These are phyloP conservation scores for Zeugodacus cucurbitae DNA, from an alignment of 1,140 invertebrate genomes.

Conservation along the genomic window DNA sequence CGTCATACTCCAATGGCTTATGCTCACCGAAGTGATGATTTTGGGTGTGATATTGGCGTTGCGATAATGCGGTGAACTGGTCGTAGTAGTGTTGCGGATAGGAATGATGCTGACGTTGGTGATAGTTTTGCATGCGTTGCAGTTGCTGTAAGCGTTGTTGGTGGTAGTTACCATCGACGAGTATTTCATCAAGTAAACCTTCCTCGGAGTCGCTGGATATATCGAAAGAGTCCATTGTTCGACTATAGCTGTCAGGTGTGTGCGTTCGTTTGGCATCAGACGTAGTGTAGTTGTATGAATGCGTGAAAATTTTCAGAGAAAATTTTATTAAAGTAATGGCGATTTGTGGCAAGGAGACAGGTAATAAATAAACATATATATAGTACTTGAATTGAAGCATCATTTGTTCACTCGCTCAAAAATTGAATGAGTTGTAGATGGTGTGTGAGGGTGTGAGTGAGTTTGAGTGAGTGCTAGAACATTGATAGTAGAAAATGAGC, in stretches of 20 bases:
- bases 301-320: not conserved
- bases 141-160: conserved; percentile 52
- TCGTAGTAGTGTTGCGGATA: conserved; percentile 34
- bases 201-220: conserved; percentile 66
- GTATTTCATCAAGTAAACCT: conserved; percentile 63
- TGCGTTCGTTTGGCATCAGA: not conserved
- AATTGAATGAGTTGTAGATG: conserved; percentile 12
- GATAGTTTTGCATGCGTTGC: conserved; percentile 52
- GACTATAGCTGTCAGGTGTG: conserved; percentile 54
- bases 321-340: not conserved
- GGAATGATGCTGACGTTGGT: conserved; percentile 52
- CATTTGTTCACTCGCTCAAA: conserved; percentile 7
- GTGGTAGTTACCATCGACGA: conserved; percentile 53
- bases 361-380: not conserved
- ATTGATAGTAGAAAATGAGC: not conserved
- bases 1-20: conserved; percentile 47
- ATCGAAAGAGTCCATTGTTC: conserved; percentile 66
- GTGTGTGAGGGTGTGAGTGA: not conserved
- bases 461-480: not conserved
- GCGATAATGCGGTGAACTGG: not conserved
- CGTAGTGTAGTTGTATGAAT: not conserved
- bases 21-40: conserved; percentile 45
- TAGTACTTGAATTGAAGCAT: not conserved
- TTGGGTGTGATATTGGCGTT: conserved; percentile 43
- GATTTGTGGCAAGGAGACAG: not conserved